Conservation (phyloP, 2,888 invertebrate genomes). For the Hydropsyche betteni region DNA sequence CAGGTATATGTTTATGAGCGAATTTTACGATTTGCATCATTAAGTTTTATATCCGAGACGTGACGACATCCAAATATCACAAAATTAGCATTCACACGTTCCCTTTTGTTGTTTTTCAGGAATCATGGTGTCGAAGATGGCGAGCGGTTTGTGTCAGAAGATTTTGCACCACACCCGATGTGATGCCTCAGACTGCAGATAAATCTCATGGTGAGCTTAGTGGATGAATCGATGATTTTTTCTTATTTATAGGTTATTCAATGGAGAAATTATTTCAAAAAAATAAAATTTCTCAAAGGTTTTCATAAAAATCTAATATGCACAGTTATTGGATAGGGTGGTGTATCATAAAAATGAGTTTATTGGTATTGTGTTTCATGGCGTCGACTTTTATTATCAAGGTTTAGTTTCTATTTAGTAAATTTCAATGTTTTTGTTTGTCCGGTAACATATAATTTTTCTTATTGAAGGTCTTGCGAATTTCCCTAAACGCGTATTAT, state of each 20-base stretch:
- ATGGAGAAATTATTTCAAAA: no score
- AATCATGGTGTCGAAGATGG: conserved; percentile 73
- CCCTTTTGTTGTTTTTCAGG: conserved; percentile 60
- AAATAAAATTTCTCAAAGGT: no score
- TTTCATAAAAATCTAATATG: no score
- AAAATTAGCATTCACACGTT: background rate
- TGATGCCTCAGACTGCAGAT: conserved; percentile 55
- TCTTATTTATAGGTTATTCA: conserved; percentile 1
- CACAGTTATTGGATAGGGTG: no score
- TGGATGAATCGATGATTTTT: background rate
- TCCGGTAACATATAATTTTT: background rate
- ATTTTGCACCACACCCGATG: conserved; percentile 57
- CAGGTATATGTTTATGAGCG: background rate
- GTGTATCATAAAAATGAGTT: no score
- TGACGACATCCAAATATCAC: background rate
- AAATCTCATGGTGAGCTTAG: conserved; percentile 46
- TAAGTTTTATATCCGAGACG: background rate
- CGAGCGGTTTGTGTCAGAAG: conserved; percentile 56
- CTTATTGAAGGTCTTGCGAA: background rate
- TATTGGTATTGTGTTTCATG: no score
- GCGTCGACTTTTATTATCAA: no score
- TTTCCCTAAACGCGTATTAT: background rate
- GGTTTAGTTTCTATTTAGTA: no score
- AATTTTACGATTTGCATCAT: background rate
- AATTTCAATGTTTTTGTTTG: background rate